Conservation (phyloP, 2,797 vertebrate genomes). For the Etheostoma nigrum region DNA sequence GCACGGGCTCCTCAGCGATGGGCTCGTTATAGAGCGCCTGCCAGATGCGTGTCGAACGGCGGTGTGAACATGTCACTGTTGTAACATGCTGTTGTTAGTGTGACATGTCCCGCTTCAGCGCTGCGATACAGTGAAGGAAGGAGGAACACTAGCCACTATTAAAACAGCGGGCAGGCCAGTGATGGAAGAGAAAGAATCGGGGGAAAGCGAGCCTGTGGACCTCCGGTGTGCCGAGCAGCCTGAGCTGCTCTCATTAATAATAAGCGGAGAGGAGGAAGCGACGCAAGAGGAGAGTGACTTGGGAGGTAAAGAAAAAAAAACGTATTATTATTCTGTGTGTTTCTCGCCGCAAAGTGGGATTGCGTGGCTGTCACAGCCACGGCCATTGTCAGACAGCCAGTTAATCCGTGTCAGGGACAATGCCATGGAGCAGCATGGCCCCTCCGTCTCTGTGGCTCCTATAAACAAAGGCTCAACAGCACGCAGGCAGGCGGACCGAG, state of each 20-base stretch:
- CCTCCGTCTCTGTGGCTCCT: conserved; percentile 87
- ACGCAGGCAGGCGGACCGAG: conserved; percentile 58
- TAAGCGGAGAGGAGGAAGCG: conserved; percentile 84
- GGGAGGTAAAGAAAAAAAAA: conserved; percentile 79
- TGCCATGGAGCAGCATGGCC: conserved; percentile 85
- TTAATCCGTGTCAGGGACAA: conserved; percentile 85
- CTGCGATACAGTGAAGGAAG: conserved; percentile 53
- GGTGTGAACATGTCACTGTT: conserved; percentile 44
- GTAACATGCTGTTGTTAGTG: conserved; percentile 53
- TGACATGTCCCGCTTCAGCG: conserved; percentile 69
- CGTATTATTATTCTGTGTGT: conserved; percentile 46
- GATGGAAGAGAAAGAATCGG: conserved; percentile 82
- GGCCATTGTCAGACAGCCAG: conserved; percentile 75
- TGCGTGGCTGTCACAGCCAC: conserved; percentile 68
- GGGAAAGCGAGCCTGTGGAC: conserved; percentile 73
- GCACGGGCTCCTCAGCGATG: conserved; percentile 63
- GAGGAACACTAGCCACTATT: conserved; percentile 46
- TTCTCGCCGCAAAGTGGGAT: conserved; percentile 43
- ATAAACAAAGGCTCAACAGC: conserved; percentile 89
- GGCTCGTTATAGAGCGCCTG: conserved; percentile 64
- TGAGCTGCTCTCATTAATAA: conserved; percentile 86
- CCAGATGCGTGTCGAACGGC: conserved; percentile 73
- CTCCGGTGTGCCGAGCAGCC: conserved; percentile 79
- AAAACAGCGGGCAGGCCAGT: conserved; percentile 62
- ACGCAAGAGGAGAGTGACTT: conserved; percentile 72